Base-by-base conservation (phyloP, 2,797 vertebrate genomes). In the Cryptoprocta ferox region DNA sequence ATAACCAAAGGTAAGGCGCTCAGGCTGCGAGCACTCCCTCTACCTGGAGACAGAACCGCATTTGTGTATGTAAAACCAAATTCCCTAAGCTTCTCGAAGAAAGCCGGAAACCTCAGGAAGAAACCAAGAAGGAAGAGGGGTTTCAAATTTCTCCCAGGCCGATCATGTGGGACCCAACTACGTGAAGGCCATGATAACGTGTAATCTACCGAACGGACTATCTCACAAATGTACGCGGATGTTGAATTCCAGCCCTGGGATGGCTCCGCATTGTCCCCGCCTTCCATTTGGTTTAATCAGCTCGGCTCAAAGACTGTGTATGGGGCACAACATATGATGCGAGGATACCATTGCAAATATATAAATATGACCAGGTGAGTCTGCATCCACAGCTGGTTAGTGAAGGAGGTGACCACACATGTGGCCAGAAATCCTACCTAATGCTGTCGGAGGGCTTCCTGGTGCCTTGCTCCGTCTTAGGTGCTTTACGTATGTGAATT, bases 51-150 rank as follows among this genome's bases (percentile, higher is more conserved):
- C 28, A 50, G 94, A 92, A 87, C 16, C 48, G 24, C 50, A 39
- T 91, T 89, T 89, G 59, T 48, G 37, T 84, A 3, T 42, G 37
- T 81, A 76, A 96, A 28, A 66, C 30, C 39, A 42, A 85, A 37
- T 65, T 71, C 42, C 30, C 42, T 32, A 32, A 42, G 39, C 56
- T 16, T 56, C 71, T 89, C 68, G 80, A 42, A 91, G 80, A 65
- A 95, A 94, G 71, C 39, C 65, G 39, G 32, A 93, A 91, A 89
- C 48, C 76, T 97, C 65, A 71, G 78, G 89, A 90, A 96, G 26
- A 71, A 50, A 86, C 59, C 35, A 82, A 75, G 45, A 89, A 94
- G 92, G 28, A 35, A 28, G 11, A 53, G 5, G 7, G 39, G 53
- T 63, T 93, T 95, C 61, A 50, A 82, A 79, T 91, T 79, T 53